Base-by-base conservation (phyloP, 92 coral and sea anemone species). In the Paragorgia papillata region DNA sequence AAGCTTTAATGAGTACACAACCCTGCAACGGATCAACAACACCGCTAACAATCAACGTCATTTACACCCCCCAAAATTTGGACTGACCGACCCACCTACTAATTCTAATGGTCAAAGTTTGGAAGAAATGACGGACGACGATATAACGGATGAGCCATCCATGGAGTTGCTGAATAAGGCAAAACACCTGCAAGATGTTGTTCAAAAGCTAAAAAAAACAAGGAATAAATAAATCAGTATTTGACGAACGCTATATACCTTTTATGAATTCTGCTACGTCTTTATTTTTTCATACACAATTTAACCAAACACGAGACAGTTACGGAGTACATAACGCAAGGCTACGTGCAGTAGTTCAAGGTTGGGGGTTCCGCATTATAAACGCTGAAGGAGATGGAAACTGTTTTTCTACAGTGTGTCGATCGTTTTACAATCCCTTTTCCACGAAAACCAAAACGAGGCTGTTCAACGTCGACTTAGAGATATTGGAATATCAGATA, bases 351-450 rank as follows among this genome's bases (percentile, higher is more conserved):
- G 75, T 46, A 1, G 75, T 67, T 5, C 75, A 22, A 2, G 58
- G 75, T 5, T 67, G 57, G 75, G 75, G 75, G 5, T 67, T 41
- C 44, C 19, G 30, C 3, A 26, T 67, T 21, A 9, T 25, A 46
- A 40, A 51, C 12, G 12, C 29, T 12, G 28, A 67, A 27, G 75
- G 75, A 18, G 69, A 86, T 59, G 86, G 90, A 15, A 86, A 76
- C 69, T 86, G 84, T 86, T 86, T 73, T 86, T 86, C 37, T 25
- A 19, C 7, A 75, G 86, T 34, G 86, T 79, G 18, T 83, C 86
- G 12, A 20, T 75, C 22, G 74, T 80, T 32, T 25, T 80, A 54
- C 53, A 20, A 32, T 51, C 66, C 27, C 66, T 32, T 54, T 46
- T 83, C 32, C 66, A 44, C 59, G 77, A 58, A 67, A 74, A 35